Evolutionary conservation across 2,113 vertebrate genomes (phyloP), one percentile per base, ranked within the genome.

Genomic region (Hemiscyllium ocellatum): DNA sequence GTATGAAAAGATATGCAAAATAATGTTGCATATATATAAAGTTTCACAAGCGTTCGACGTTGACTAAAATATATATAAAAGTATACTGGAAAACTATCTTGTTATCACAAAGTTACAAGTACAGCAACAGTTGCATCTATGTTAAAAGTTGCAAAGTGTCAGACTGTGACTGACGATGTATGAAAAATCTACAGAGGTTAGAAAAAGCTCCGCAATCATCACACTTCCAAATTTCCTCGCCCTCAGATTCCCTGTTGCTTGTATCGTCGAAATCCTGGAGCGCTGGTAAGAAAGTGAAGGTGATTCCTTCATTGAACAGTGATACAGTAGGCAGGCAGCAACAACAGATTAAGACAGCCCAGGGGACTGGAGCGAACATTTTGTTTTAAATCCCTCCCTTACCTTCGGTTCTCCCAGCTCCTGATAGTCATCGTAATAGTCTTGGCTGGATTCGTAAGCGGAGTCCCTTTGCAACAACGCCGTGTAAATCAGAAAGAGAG

Each of bases 381-480:
- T 61, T 61, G 56, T 10, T 61, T 61, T 61, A 61, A 61, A 95
- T 66, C 4, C n/a, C 19, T 33, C 7, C 4, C 97, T 97, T 96
- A 98, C 98, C 98, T 97, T 97, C 1, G 96, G 96, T 96, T 98
- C 97, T 94, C 96, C 97, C 94, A 96, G 96, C 26, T 97, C 97
- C 94, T 97, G 96, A 96, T 98, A 97, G 96, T 97, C 96, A 96
- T 98, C 97, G 47, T 97, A 96, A 96, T 97, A 97, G 5, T 97
- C 97, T 95, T 97, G 97, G 78, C 97, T 97, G 65, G 98, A 97
- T 96, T 98, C 97, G 95, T 97, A 97, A 96, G 98, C 97, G 95
- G 96, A 96, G 95, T 96, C 96, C 87, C 96, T 90, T 56, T 96
- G 96, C 68, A 96, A n/a, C 42, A 96, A 86, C 7, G 90, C 96